Percentiles rank a stretch among this genome's conserved stretches.
Evolutionary conservation across 2,888 invertebrate species (phyloP).

Genomic region (Bellardia pandia): DNA sequence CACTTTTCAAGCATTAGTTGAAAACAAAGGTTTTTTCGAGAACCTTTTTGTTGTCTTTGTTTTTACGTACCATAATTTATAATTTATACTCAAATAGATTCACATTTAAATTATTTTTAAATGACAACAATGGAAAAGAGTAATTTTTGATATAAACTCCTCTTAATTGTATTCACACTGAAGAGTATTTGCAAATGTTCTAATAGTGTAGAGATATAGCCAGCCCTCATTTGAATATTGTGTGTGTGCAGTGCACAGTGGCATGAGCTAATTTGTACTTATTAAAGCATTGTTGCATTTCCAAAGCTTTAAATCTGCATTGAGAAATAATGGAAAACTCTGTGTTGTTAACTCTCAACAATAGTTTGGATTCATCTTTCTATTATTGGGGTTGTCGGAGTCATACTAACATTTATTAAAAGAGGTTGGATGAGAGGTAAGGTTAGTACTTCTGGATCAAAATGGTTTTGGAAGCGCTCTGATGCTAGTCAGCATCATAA

Average conservation of each 20-base stretch:
- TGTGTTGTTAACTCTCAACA: no score
- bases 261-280: neutral
- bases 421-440: no score
- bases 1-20: conserved; percentile 16
- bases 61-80: conserved; percentile 54
- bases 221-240: conserved; percentile 39
- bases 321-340: no score
- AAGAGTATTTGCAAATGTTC: conserved; percentile 10
- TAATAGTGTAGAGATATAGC: conserved; percentile 6
- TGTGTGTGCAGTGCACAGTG: conserved; percentile 36
- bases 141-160: conserved; percentile 68
- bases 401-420: no score
- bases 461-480: no score
- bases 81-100: conserved; percentile 62
- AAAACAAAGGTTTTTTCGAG: conserved; percentile 41
- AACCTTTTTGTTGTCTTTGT: conserved; percentile 22
- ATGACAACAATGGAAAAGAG: conserved; percentile 37
- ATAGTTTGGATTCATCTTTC: no score
- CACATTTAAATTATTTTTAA: conserved; percentile 64
- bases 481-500: no score
- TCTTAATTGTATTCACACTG: conserved; percentile 64
- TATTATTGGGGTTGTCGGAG: no score
- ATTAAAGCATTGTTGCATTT: no score
- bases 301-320: no score
- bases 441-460: no score